Percentiles rank a stretch among this genome's conserved stretches.
Conservation (phyloP, 2,888 invertebrate genomes). For the Agriopis leucophaearia region DNA sequence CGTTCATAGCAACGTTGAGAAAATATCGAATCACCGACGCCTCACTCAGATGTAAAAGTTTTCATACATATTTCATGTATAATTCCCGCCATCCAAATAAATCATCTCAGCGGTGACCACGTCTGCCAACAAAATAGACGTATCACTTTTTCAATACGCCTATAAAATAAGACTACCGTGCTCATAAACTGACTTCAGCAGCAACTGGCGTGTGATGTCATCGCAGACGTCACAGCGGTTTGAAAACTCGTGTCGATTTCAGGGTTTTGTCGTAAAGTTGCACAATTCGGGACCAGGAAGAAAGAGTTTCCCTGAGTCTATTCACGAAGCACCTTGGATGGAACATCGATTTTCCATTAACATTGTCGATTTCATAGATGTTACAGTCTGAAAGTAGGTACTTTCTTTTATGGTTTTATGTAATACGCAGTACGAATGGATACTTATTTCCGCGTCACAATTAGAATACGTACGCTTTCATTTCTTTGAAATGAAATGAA, state of each 20-base stretch:
- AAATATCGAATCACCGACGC: not conserved
- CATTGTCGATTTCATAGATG: slow-evolving; percentile 5
- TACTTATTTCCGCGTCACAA: not conserved
- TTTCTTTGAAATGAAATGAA: too few relatives aligned
- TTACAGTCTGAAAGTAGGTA: not conserved
- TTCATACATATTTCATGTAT: too few relatives aligned
- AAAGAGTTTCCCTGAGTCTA: slow-evolving; percentile 13
- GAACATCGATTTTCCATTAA: slow-evolving; percentile 23
- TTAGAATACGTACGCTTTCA: not conserved
- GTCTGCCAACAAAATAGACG: slow-evolving; percentile 23
- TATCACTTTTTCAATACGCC: slow-evolving; percentile 27
- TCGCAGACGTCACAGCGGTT: slow-evolving; percentile 34
- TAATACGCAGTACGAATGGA: not conserved
- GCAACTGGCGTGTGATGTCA: slow-evolving; percentile 41
- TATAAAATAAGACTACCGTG: slow-evolving; percentile 43
- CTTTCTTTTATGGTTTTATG: slow-evolving; percentile 1
- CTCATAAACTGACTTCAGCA: slow-evolving; percentile 32
- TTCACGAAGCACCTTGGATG: slow-evolving; percentile 15
- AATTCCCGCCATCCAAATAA: not conserved
- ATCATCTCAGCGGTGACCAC: slow-evolving; percentile 7
- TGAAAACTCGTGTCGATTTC: slow-evolving; percentile 37
- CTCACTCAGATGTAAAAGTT: not conserved
- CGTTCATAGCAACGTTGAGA: not conserved
- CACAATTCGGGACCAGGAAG: slow-evolving; percentile 19
- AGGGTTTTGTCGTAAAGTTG: slow-evolving; percentile 29